Percentiles rank a stretch among this genome's conserved stretches.
These are phyloP conservation scores for Hydrotaea cyrtoneurina DNA, from an alignment of 2,888 invertebrate genomes.

Conservation along the genomic window DNA sequence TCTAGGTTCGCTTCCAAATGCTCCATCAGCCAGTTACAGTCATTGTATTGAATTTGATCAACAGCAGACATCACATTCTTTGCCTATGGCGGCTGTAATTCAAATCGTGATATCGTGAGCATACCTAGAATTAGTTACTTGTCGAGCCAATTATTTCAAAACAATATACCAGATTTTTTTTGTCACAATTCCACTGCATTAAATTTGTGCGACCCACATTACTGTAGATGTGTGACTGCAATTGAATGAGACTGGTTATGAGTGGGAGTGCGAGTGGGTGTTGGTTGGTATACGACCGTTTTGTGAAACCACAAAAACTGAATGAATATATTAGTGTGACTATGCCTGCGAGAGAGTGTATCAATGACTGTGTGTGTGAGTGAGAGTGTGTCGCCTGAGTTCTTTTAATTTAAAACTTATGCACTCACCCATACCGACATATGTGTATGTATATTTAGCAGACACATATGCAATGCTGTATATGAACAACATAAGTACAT, in stretches of 20 bases:
- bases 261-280: background rate
- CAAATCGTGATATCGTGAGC: too few species aligned
- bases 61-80: too few species aligned
- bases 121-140: too few species aligned
- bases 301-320: background rate
- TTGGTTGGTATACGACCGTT: background rate
- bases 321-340: slow-evolving; percentile 6
- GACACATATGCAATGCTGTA: background rate
- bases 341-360: background rate
- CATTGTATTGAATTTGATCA: too few species aligned
- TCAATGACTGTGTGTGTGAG: background rate
- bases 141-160: too few species aligned
- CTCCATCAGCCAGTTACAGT: too few species aligned
- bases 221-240: background rate
- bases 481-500: background rate
- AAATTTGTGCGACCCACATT: background rate
- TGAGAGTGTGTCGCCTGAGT: background rate
- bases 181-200: too few species aligned
- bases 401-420: slow-evolving; percentile 7
- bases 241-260: background rate
- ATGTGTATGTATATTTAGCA: background rate
- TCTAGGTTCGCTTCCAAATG: too few species aligned
- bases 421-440: background rate
- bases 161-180: too few species aligned
- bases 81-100: too few species aligned